phyloP scores from a whole-genome alignment of 2,797 vertebrate genomes.

The Lutjanus campechanus region DNA sequence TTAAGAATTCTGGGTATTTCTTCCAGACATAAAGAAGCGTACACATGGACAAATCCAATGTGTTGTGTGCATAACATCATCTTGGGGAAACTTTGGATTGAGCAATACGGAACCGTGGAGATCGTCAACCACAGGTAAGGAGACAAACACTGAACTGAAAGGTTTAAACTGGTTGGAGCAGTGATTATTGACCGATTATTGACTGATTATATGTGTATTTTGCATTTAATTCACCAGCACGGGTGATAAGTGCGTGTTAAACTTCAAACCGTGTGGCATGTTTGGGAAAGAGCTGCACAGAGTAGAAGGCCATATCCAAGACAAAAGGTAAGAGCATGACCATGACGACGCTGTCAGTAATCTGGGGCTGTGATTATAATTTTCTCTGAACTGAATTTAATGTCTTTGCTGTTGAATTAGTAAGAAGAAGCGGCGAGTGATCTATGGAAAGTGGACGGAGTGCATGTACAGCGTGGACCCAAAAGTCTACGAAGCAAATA shows the following conservation, averaged over 20 bases:
- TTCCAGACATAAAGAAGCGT: slow-evolving; percentile 92
- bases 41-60: slow-evolving; percentile 97
- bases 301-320: slow-evolving; percentile 96
- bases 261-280: slow-evolving; percentile 95
- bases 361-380: fast-evolving
- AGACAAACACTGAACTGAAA: background rate
- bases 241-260: slow-evolving; percentile 94
- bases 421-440: slow-evolving; percentile 93
- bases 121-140: slow-evolving; percentile 96
- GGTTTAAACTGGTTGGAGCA: background rate
- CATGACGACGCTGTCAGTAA: too few relatives aligned
- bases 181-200: background rate
- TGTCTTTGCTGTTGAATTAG: slow-evolving; percentile 75
- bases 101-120: slow-evolving; percentile 95
- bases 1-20: slow-evolving; percentile 20
- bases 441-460: slow-evolving; percentile 99
- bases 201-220: background rate
- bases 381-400: background rate
- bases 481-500: slow-evolving; percentile 87
- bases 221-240: slow-evolving; percentile 84
- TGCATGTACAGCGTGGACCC: slow-evolving; percentile 95
- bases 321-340: slow-evolving; percentile 89
- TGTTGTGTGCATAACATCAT: slow-evolving; percentile 99
- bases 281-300: slow-evolving; percentile 97
- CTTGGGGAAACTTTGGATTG: slow-evolving; percentile 97